Conservation (phyloP, 2,113 vertebrate species). For the Alaudala cheleensis region DNA sequence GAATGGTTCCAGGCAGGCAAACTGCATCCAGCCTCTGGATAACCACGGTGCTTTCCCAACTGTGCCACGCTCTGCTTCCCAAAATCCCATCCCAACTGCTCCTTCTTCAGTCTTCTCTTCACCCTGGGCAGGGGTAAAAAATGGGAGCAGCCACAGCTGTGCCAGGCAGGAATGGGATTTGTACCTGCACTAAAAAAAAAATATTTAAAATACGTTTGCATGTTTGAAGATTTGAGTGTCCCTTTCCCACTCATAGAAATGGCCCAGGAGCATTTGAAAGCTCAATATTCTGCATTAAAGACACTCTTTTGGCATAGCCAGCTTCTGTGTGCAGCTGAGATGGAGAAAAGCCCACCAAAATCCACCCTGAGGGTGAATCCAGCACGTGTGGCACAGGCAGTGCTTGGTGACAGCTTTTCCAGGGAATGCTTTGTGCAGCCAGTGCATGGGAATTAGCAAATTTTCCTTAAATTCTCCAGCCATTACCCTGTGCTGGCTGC, state of each 20-base stretch:
- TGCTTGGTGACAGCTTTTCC: not conserved
- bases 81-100: not conserved
- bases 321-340: not conserved
- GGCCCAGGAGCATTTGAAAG: not conserved
- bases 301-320: not conserved
- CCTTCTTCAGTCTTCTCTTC: not conserved
- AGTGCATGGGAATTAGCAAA: not conserved
- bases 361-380: not conserved
- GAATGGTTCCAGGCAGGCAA: not conserved
- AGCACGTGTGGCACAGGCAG: not conserved
- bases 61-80: not conserved
- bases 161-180: not conserved
- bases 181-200: not conserved
- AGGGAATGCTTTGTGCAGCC: not conserved
- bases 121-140: not conserved
- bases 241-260: not conserved
- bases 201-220: fast-evolving
- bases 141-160: not conserved
- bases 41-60: not conserved
- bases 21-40: not conserved
- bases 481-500: not conserved
- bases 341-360: not conserved
- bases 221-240: fast-evolving
- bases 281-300: not conserved
- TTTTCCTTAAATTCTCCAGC: not conserved